These are phyloP conservation scores for Martes martes DNA, from an alignment of 2,113 vertebrate species.

Conservation along the genomic window DNA sequence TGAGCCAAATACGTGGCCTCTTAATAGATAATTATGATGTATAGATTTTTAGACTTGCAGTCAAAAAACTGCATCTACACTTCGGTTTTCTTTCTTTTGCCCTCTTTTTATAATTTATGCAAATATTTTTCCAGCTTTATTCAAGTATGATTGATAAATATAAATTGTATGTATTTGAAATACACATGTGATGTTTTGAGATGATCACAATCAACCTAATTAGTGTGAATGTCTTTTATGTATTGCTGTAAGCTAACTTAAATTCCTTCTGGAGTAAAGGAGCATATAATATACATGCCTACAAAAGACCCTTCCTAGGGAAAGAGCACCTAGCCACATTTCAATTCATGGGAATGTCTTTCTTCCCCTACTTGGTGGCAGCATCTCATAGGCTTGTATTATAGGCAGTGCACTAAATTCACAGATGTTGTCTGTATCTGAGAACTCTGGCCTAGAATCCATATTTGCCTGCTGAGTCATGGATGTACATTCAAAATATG, in stretches of 20 bases:
- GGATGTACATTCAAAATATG: background rate
- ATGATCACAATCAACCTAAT: background rate
- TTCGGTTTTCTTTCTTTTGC: background rate
- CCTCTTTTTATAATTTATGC: background rate
- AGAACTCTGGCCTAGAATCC: background rate
- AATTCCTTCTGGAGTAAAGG: background rate
- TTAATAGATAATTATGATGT: background rate
- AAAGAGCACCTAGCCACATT: background rate
- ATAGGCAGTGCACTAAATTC: background rate
- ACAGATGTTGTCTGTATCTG: background rate
- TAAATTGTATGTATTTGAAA: background rate
- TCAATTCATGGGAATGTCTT: background rate
- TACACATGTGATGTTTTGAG: background rate
- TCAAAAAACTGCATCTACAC: too few species aligned
- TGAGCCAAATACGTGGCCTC: background rate
- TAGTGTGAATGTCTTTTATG: background rate
- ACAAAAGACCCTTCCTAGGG: background rate
- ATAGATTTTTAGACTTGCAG: background rate
- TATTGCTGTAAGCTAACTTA: background rate
- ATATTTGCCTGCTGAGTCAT: background rate
- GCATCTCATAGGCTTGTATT: background rate
- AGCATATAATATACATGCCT: background rate
- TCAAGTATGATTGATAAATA: background rate
- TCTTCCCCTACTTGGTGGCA: background rate
- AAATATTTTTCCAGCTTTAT: background rate